Evolutionary conservation across 2,797 vertebrate species (phyloP).

Genomic region (Champsocephalus gunnari): DNA sequence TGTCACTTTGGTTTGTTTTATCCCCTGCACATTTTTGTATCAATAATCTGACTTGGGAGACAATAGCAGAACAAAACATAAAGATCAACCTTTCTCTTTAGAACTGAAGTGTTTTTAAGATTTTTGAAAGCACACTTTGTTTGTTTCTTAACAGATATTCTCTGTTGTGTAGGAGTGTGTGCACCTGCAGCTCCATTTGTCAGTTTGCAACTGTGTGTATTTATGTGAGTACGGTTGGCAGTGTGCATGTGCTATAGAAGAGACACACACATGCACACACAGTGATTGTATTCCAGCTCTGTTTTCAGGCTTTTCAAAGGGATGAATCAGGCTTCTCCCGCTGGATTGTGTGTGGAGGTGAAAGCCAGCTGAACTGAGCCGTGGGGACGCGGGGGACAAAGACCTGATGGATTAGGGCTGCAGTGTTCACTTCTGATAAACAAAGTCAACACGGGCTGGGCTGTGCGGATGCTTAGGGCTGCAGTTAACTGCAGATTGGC

Average conservation of each 20-base stretch:
- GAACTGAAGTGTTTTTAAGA: background rate
- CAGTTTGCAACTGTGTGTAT: constrained; percentile 33
- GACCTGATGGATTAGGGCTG: constrained; percentile 81
- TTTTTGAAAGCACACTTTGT: constrained; percentile 21
- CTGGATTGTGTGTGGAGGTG: constrained; percentile 70
- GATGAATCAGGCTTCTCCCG: constrained; percentile 70
- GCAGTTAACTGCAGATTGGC: constrained; percentile 65
- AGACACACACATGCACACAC: constrained; percentile 11
- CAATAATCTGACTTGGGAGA: constrained; percentile 31
- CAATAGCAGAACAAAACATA: constrained; percentile 13
- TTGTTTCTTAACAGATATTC: constrained; percentile 1
- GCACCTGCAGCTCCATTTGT: constrained; percentile 41
- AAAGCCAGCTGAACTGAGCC: constrained; percentile 75
- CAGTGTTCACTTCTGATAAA: constrained; percentile 74
- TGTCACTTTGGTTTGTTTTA: constrained; percentile 11
- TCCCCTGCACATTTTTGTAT: constrained; percentile 35
- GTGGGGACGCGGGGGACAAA: constrained; percentile 73
- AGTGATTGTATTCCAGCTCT: constrained; percentile 62
- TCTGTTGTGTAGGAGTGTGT: constrained; percentile 26
- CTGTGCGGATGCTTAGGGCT: constrained; percentile 29
- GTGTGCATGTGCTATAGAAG: constrained; percentile 34
- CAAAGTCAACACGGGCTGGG: constrained; percentile 71
- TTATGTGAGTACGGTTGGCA: constrained; percentile 26
- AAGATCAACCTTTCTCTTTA: constrained; percentile 10
- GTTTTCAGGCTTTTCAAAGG: constrained; percentile 73